Percentiles rank a stretch among this genome's conserved stretches.
Evolutionary conservation across 2,888 invertebrate species (phyloP).

Genomic region (Tenodera sinensis): DNA sequence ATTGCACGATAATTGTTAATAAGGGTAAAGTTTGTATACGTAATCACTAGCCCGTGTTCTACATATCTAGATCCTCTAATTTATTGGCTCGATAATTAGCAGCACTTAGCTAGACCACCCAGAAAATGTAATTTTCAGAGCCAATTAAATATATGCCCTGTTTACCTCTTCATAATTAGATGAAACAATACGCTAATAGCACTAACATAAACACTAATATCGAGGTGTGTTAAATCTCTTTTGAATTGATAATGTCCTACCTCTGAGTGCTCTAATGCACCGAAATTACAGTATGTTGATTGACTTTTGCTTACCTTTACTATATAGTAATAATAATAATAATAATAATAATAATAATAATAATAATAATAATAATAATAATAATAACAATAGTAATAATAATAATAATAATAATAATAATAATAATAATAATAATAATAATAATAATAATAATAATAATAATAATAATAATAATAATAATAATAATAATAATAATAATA

Average conservation of each 20-base stretch:
- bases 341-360: no score
- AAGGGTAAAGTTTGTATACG: background rate
- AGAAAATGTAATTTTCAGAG: background rate
- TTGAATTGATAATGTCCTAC: background rate
- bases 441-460: no score
- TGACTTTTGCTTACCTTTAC: background rate
- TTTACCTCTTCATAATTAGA: background rate
- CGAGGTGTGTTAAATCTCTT: background rate
- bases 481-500: no score
- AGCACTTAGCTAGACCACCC: constrained; percentile 5
- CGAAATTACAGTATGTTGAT: background rate
- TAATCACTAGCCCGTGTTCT: background rate
- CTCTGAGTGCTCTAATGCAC: background rate
- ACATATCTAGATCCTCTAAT: background rate
- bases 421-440: no score
- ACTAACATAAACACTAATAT: background rate
- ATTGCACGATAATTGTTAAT: background rate
- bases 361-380: no score
- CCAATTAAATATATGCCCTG: background rate
- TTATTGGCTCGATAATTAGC: background rate
- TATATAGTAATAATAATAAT: no score
- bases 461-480: no score
- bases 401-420: no score
- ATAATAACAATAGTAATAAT: no score
- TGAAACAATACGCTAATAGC: background rate